Evolutionary conservation across 2,888 invertebrate genomes (phyloP).

Genomic region (Catocala sponsa): DNA sequence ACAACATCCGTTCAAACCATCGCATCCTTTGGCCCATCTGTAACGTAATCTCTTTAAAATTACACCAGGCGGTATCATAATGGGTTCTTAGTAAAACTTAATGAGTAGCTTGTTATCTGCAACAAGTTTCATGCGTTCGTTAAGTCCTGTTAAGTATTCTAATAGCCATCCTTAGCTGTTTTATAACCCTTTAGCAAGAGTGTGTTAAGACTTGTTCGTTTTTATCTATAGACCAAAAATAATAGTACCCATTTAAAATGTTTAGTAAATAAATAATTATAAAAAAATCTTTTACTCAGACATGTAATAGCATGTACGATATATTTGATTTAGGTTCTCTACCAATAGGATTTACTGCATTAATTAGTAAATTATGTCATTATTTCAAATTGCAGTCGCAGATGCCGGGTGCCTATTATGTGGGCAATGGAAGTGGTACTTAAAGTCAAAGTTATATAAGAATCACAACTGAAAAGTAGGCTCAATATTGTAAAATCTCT

Average conservation of each 20-base stretch:
- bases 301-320: too few relatives aligned
- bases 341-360: not conserved
- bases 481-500: not conserved
- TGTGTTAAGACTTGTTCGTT: not conserved
- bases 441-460: not conserved
- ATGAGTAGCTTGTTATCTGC: slow-evolving; percentile 35
- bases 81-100: slow-evolving; percentile 34
- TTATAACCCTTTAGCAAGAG: slow-evolving; percentile 5
- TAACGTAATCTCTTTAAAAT: slow-evolving; percentile 39
- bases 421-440: not conserved
- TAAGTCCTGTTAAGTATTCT: slow-evolving; percentile 21
- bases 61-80: slow-evolving; percentile 34
- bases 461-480: not conserved
- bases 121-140: slow-evolving; percentile 20
- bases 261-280: too few relatives aligned
- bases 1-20: slow-evolving; percentile 62
- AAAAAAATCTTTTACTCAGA: too few relatives aligned
- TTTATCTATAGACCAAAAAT: not conserved
- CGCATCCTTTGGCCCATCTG: slow-evolving; percentile 34
- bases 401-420: not conserved
- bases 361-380: not conserved
- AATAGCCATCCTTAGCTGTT: slow-evolving; percentile 19
- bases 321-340: too few relatives aligned
- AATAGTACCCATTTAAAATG: not conserved
- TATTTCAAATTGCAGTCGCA: not conserved